A percentile compares a stretch with the other conserved stretches of the same genome.
phyloP scores from a whole-genome alignment of 2,113 vertebrate species.

The Corythaeola cristata region DNA sequence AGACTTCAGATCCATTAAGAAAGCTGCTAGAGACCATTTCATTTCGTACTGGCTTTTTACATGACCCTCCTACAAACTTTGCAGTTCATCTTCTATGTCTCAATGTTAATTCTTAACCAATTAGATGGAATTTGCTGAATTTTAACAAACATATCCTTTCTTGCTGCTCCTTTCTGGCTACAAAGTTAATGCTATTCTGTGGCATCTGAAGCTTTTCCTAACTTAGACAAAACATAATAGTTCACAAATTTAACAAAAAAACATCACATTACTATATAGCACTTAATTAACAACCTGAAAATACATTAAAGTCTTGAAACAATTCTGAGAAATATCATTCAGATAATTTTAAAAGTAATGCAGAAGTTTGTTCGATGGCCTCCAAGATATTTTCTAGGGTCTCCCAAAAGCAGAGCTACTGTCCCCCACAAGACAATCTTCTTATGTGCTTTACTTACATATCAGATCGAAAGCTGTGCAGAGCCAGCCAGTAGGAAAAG shows the following conservation, averaged over 20 bases:
- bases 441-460: rapidly evolving
- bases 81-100: not conserved
- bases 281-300: not conserved
- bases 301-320: not conserved
- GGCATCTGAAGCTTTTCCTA: not conserved
- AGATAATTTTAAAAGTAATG: not conserved
- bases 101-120: not conserved
- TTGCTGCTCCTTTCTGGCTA: not conserved
- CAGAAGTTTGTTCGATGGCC: not conserved
- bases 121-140: not conserved
- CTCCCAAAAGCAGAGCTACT: not conserved
- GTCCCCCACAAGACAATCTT: not conserved
- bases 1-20: not conserved
- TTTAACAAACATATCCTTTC: not conserved
- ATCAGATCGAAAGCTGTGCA: not conserved
- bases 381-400: not conserved
- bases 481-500: not conserved
- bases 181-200: not conserved
- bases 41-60: not conserved
- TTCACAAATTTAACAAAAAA: not conserved
- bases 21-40: not conserved
- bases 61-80: not conserved
- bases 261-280: too few species aligned
- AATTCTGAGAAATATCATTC: not conserved
- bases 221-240: not conserved